phyloP scores from a whole-genome alignment of 1,140 invertebrate genomes.

The Procambarus clarkii region DNA sequence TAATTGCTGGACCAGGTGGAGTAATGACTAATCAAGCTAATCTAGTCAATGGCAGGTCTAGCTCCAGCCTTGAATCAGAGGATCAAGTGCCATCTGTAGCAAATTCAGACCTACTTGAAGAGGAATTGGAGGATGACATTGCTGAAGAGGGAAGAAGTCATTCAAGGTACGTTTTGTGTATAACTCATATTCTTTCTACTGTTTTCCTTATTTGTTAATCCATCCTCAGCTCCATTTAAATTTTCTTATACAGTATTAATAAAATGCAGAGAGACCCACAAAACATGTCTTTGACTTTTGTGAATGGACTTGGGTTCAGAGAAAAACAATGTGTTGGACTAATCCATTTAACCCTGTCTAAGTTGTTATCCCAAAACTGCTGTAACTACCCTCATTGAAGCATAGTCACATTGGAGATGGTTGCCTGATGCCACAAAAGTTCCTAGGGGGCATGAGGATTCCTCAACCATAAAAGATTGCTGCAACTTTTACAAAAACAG shows the following conservation, averaged over 20 bases:
- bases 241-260: neutral
- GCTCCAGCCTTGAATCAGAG: conserved; percentile 70
- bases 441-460: too few relatives aligned
- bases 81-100: conserved; percentile 66
- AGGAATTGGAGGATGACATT: conserved; percentile 65
- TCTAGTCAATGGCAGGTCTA: conserved; percentile 69
- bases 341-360: too few relatives aligned
- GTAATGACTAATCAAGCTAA: conserved; percentile 34
- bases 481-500: too few relatives aligned
- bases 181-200: neutral
- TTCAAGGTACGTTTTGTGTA: conserved; percentile 31
- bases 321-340: too few relatives aligned
- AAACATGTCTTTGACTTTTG: too few relatives aligned
- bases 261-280: neutral
- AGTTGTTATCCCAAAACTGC: too few relatives aligned
- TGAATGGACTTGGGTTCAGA: too few relatives aligned
- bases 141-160: conserved; percentile 49
- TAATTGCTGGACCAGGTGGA: conserved; percentile 85
- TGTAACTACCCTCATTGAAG: too few relatives aligned
- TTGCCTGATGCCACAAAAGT: too few relatives aligned
- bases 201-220: neutral
- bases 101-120: conserved; percentile 59
- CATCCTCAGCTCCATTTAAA: neutral
- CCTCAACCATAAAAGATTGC: too few relatives aligned
- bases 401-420: too few relatives aligned